phyloP scores from a whole-genome alignment of 2,888 invertebrate species.

The Tuta absoluta region DNA sequence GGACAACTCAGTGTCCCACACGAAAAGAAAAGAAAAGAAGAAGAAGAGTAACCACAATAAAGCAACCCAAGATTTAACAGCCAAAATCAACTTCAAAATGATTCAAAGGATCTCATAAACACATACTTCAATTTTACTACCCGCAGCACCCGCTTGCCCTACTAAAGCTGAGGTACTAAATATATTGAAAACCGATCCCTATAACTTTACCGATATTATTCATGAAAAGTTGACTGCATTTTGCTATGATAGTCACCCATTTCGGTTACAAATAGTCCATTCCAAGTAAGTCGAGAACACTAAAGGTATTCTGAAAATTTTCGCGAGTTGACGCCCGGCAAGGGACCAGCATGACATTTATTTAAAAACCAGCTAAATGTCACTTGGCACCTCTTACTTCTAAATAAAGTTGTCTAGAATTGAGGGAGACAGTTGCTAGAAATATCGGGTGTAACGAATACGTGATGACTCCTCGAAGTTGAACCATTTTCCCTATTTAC shows the following conservation, averaged over 20 bases:
- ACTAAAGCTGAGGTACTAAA: not conserved
- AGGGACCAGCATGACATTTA: slow-evolving; percentile 6
- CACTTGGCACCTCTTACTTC: not conserved
- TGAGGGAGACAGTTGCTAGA: not conserved
- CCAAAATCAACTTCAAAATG: not conserved
- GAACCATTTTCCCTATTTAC: too few species aligned
- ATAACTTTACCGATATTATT: not conserved
- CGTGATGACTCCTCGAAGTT: too few species aligned
- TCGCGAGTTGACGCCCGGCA: not conserved
- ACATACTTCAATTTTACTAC: not conserved
- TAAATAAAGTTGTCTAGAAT: not conserved
- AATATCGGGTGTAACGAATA: too few species aligned
- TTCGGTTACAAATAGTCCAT: not conserved
- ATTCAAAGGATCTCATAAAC: slow-evolving; percentile 4
- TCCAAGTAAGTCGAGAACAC: not conserved
- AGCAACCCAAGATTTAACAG: not conserved
- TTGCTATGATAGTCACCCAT: not conserved
- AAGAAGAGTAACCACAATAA: too few species aligned
- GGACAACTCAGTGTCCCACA: too few species aligned
- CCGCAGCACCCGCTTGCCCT: not conserved
- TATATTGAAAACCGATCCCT: not conserved
- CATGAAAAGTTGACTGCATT: not conserved
- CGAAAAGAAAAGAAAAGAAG: too few species aligned
- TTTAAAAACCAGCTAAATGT: slow-evolving; percentile 4
- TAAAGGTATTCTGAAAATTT: slow-evolving; percentile 10